phyloP scores from a whole-genome alignment of 1,140 invertebrate genomes.

The Adelges cooleyi region DNA sequence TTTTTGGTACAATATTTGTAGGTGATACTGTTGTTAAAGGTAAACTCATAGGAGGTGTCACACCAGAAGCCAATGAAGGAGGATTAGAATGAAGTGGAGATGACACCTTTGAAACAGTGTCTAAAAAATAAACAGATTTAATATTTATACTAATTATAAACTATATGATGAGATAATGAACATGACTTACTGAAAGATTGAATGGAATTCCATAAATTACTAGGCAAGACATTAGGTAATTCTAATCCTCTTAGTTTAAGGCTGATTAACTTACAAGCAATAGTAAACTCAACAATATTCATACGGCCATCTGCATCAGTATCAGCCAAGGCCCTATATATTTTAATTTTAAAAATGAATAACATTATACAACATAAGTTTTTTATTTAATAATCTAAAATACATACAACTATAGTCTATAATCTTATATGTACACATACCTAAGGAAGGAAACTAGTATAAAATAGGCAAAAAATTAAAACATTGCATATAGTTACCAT shows the following conservation, averaged over 20 bases:
- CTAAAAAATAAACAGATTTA: not conserved
- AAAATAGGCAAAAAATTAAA: not conserved
- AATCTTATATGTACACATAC: too few relatives aligned
- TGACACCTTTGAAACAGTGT: constrained; percentile 26
- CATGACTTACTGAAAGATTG: constrained; percentile 28
- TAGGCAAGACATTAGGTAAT: constrained; percentile 73
- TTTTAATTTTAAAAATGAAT: constrained; percentile 20
- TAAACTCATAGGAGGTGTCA: constrained; percentile 34
- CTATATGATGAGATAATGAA: not conserved
- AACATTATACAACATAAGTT: too few relatives aligned
- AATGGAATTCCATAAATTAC: constrained; percentile 43
- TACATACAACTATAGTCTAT: too few relatives aligned
- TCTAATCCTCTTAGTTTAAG: constrained; percentile 84
- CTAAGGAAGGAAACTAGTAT: constrained; percentile 1
- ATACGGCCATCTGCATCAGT: constrained; percentile 94
- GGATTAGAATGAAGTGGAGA: constrained; percentile 25
- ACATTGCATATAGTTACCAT: constrained; percentile 46
- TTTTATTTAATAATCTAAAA: too few relatives aligned
- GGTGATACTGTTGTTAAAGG: constrained; percentile 30
- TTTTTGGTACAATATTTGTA: not conserved
- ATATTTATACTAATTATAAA: not conserved
- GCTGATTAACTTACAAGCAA: constrained; percentile 94
- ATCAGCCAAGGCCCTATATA: constrained; percentile 75
- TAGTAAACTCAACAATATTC: constrained; percentile 92
- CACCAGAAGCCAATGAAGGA: constrained; percentile 30